phyloP scores from a whole-genome alignment of 2,888 invertebrate genomes.

The Bursaphelenchus okinawaensis region DNA sequence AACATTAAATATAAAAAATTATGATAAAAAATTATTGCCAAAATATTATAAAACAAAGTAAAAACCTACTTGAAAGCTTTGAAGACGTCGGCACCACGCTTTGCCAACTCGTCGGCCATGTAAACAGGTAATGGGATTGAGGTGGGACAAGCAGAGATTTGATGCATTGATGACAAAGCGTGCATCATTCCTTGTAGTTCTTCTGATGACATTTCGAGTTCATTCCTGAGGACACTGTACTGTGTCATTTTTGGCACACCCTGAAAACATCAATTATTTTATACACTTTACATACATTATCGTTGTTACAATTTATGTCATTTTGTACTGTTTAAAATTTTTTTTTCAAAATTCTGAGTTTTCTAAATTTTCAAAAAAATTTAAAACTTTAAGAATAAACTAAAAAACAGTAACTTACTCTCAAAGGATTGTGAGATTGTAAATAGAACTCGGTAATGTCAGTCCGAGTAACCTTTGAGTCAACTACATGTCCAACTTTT shows the following conservation, averaged over 20 bases:
- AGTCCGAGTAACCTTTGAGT: constrained; percentile 26
- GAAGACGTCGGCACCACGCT: constrained; percentile 33
- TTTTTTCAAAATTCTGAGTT: no score
- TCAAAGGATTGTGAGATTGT: constrained; percentile 30
- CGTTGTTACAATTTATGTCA: no score
- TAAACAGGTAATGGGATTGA: constrained; percentile 44
- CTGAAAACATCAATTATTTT: constrained; percentile 16
- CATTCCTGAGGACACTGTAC: constrained; percentile 32
- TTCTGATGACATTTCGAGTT: constrained; percentile 24
- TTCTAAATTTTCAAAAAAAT: no score
- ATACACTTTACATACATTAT: neutral
- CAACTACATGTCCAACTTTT: constrained; percentile 35
- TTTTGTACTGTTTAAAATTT: no score
- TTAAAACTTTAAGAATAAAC: neutral
- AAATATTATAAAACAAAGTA: no score
- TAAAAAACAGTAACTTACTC: constrained; percentile 15
- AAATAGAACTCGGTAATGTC: constrained; percentile 39
- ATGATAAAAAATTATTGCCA: no score
- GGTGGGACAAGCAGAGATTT: constrained; percentile 22
- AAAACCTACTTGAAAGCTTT: constrained; percentile 14
- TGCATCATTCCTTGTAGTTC: constrained; percentile 31
- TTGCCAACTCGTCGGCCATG: constrained; percentile 47
- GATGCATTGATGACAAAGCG: constrained; percentile 21
- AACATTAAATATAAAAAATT: no score
- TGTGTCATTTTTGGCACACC: constrained; percentile 40